Evolutionary conservation across 2,797 vertebrate species (phyloP).

Genomic region (Salmo trutta): DNA sequence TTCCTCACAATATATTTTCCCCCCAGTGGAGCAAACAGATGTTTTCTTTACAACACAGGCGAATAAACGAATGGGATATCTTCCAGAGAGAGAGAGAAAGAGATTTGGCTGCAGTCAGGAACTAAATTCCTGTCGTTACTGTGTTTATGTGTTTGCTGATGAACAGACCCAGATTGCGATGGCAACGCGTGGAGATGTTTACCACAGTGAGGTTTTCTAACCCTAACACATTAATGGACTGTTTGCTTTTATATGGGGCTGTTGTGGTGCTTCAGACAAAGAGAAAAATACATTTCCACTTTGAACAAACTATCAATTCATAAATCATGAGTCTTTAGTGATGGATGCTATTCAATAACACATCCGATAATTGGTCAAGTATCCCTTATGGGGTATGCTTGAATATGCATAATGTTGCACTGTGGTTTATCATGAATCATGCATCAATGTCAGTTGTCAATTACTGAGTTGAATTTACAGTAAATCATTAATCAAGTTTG

Average conservation of each 20-base stretch:
- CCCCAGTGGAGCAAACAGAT: conserved; percentile 44
- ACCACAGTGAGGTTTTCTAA: conserved; percentile 3
- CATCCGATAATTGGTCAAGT: too few relatives aligned
- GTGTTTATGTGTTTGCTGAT: conserved; percentile 29
- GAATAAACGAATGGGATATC: conserved; percentile 5
- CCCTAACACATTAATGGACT: not conserved
- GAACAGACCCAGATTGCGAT: conserved; percentile 19
- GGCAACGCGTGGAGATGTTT: not conserved
- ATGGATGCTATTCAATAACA: not conserved
- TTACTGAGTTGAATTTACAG: conserved; percentile 4
- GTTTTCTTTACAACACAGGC: conserved; percentile 36
- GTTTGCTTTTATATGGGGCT: not conserved
- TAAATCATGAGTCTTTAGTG: not conserved
- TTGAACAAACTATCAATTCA: not conserved
- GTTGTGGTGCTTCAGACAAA: not conserved
- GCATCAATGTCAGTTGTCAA: not conserved
- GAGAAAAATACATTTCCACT: not conserved
- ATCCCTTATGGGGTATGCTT: not conserved
- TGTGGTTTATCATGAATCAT: conserved; percentile 13
- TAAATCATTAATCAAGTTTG: conserved; percentile 13
- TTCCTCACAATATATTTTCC: conserved; percentile 24
- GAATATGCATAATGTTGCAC: conserved; percentile 6
- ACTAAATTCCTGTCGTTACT: conserved; percentile 15
- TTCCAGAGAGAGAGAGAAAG: not conserved
- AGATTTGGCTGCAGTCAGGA: conserved; percentile 8